These are phyloP conservation scores for Rhagologus leucostigma DNA, from an alignment of 2,113 vertebrate genomes.

Conservation along the genomic window DNA sequence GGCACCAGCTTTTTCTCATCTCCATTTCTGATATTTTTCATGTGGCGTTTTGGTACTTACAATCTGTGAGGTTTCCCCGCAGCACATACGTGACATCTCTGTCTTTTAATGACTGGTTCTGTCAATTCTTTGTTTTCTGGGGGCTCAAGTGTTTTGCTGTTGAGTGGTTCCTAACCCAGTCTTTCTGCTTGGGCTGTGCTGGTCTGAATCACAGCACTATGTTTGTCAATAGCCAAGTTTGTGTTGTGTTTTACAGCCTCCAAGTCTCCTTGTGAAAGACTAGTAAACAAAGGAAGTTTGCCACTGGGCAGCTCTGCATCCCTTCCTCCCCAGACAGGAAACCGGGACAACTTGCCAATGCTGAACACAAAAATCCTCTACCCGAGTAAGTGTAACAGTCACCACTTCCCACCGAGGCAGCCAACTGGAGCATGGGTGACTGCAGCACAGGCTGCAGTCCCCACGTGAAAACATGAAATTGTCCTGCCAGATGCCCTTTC, in stretches of 20 bases:
- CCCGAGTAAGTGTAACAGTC: slow-evolving; percentile 77
- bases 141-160: not conserved
- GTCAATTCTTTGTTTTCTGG: not conserved
- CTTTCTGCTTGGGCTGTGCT: not conserved
- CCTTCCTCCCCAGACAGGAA: slow-evolving; percentile 86
- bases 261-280: slow-evolving; percentile 88
- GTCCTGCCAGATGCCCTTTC: not conserved
- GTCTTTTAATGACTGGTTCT: not conserved
- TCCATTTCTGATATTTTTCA: not conserved
- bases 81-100: not conserved
- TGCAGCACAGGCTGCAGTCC: not conserved
- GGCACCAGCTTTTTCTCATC: not conserved
- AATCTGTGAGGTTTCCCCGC: not conserved
- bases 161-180: not conserved
- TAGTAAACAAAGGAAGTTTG: slow-evolving; percentile 85
- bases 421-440: not conserved
- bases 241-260: slow-evolving; percentile 69
- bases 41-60: not conserved
- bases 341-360: slow-evolving; percentile 83
- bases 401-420: not conserved
- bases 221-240: not conserved
- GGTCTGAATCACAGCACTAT: not conserved
- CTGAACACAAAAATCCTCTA: slow-evolving; percentile 90
- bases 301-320: slow-evolving; percentile 83
- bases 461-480: not conserved